Base-by-base conservation (phyloP, 2,113 vertebrate genomes). In the Syngnathus scovelli region DNA sequence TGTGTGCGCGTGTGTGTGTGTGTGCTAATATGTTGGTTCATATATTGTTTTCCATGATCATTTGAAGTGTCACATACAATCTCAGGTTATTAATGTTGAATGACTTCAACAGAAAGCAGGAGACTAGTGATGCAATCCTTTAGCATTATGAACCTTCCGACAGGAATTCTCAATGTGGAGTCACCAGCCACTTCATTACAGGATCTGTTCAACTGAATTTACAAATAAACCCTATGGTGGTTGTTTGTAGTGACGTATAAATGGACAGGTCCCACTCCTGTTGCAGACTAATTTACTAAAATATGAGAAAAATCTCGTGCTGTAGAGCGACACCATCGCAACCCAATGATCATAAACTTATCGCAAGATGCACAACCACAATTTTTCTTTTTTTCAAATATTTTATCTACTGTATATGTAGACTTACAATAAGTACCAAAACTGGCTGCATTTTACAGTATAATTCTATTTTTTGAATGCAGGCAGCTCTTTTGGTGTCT, bases 1-100 rank as follows among this genome's bases (percentile, higher is more conserved):
- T 27, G 27, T 27, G 27, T 2, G 27, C 2, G 27, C 2, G 27
- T 27, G 27, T 2, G 27, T 27, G 27, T 2, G 27, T 2, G 27
- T 2, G 27, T 27, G 27, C 2, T 18, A 1, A 2, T 59, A 48
- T 36, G 38, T 67, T 72, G 58, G 52, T 23, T 9, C 13, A 11
- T 60, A 54, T 10, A 16, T 21, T 27, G 56, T 66, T 55, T 21
- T 62, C 41, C 46, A 36, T 70, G 70, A 18, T 2, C n/a, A 37
- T 61, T 59, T 74, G 66, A 51, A 61, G 66, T 67, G 55, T 59
- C 48, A 66, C 71, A 74, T 69, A 72, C 56, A 68, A 64, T 80
- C 67, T 73, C 77, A 73, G 69, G 75, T 77, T 77, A 80, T 78
- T 81, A 68, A 84, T 76, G 76, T 81, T 83, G 82, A 84, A 79